Evolutionary conservation across 2,888 invertebrate genomes (phyloP), one percentile per base, ranked within the genome.

Genomic region (Nymphalis urticae): DNA sequence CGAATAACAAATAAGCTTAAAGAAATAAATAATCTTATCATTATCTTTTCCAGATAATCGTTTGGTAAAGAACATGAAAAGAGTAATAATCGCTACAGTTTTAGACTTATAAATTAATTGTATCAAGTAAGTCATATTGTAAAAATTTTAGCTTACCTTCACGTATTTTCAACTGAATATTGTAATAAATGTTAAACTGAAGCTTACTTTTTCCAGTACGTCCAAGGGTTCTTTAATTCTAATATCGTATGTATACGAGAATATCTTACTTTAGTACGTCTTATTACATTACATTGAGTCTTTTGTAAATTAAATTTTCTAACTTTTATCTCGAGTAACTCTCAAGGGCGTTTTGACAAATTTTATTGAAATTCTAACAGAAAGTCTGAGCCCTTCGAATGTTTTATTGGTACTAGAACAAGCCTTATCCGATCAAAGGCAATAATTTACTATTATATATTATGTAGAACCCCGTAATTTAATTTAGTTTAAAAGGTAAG

Each of bases 251-350:
- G 16, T 54, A 24, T 36, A 13, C 19, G 10, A 58, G 19, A 10
- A 42, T 42, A n/a, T 19, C 36, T 58, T 42, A 58, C 42, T 42
- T 58, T 19, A 58, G 36, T 58, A 58, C 7, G 17, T 58, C 36
- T 58, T 42, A 42, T 58, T 58, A 19, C 19, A 19, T 56, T 42
- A 42, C 58, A 13, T 3, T 7, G 58, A 58, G 58, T 42, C 36
- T 58, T 42, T 58, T 58, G 19, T 42, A 58, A 58, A 58, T 58
- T 58, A 58, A 58, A 42, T 58, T 58, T 58, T 42, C 58, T 58
- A 4, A 58, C 58, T 19, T 58, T 54, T 27, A 54, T 58, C 58
- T 58, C 19, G 42, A 56, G 17, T 17, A 58, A 42, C 36, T 36
- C 58, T 42, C 58, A 58, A 58, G 42, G 19, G n/a, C 36, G n/a